These are phyloP conservation scores for Hypsibius dujardini DNA, from an alignment of 1,140 invertebrate genomes.

Conservation along the genomic window DNA sequence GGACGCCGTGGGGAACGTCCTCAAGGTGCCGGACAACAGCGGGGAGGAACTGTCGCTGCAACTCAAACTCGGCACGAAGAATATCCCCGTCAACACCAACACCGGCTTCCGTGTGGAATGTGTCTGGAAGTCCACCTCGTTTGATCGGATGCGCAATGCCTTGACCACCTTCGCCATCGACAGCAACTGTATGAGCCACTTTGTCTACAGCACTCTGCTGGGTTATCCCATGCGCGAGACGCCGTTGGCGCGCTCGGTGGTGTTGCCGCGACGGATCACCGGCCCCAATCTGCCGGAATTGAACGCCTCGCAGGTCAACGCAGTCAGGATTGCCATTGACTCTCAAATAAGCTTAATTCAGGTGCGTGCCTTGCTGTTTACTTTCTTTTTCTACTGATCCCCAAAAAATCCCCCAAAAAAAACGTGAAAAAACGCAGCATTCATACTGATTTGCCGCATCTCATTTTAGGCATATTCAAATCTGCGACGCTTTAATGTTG, in stretches of 20 bases:
- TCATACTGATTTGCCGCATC: too few species aligned
- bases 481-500: too few species aligned
- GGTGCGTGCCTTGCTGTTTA: conserved; percentile 33
- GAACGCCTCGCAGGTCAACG: conserved; percentile 83
- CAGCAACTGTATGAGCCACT: conserved; percentile 83
- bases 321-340: conserved; percentile 94
- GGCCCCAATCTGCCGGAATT: conserved; percentile 91
- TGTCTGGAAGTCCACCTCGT: conserved; percentile 98
- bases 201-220: conserved; percentile 86
- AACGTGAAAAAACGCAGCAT: neutral
- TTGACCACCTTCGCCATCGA: conserved; percentile 87
- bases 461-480: too few species aligned
- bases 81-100: conserved; percentile 28
- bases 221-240: conserved; percentile 95
- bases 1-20: conserved; percentile 83
- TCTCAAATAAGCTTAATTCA: conserved; percentile 91
- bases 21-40: conserved; percentile 75
- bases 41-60: conserved; percentile 13
- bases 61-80: conserved; percentile 22
- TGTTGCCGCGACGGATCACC: conserved; percentile 86
- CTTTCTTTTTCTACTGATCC: neutral
- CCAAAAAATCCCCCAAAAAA: neutral
- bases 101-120: conserved; percentile 94
- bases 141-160: conserved; percentile 94
- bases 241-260: conserved; percentile 43